phyloP scores from a whole-genome alignment of 1,140 invertebrate species.

The Nylanderia fulva region DNA sequence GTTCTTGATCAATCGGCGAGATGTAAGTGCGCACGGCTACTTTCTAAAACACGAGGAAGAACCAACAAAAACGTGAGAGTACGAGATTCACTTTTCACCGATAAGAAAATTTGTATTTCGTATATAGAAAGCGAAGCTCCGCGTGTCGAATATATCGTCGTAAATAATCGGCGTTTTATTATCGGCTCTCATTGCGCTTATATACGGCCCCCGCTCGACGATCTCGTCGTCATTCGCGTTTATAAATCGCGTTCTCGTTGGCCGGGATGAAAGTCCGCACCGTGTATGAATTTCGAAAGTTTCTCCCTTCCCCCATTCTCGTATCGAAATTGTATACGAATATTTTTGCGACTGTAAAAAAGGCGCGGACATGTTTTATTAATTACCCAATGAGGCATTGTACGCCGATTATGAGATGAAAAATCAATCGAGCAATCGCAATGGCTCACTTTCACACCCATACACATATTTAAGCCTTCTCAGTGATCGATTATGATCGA shows the following conservation, averaged over 20 bases:
- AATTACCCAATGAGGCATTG: conserved; percentile 41
- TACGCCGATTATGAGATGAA: background rate
- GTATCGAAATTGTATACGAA: background rate
- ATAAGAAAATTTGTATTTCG: conserved; percentile 19
- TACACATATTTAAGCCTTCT: background rate
- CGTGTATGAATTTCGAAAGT: conserved; percentile 47
- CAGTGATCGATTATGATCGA: background rate
- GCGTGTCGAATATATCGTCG: conserved; percentile 14
- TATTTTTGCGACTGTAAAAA: background rate
- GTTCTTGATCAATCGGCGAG: conserved; percentile 43
- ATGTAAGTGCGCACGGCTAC: background rate
- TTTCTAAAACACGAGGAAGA: conserved; percentile 52
- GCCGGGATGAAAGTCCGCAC: conserved; percentile 41
- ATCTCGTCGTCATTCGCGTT: background rate
- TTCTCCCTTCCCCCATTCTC: conserved; percentile 19
- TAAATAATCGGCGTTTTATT: conserved; percentile 31
- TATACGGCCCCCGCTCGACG: background rate
- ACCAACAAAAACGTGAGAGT: background rate
- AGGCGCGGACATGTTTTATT: conserved; percentile 33
- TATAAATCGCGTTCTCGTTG: conserved; percentile 19
- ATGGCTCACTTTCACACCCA: background rate
- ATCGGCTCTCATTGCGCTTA: background rate
- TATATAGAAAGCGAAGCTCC: conserved; percentile 40
- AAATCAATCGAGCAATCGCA: conserved; percentile 13
- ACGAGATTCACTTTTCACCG: conserved; percentile 43